phyloP scores from a whole-genome alignment of 2,113 vertebrate genomes.

The Forbesichthys papilliferus region DNA sequence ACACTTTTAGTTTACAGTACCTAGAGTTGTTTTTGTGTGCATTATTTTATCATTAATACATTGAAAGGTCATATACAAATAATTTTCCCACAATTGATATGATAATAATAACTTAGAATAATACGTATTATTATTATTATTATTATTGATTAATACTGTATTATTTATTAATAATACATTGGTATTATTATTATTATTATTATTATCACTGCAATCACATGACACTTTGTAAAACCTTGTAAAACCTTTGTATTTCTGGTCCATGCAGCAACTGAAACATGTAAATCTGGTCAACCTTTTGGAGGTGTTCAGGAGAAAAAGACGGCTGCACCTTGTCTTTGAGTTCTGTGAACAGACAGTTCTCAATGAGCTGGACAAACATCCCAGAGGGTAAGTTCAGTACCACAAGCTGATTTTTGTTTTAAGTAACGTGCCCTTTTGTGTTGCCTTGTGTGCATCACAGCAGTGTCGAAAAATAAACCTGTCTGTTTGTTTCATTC shows the following conservation, averaged over 20 bases:
- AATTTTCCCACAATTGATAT: too few relatives aligned
- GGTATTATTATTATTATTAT: neutral
- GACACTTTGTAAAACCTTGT: neutral
- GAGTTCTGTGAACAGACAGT: slow-evolving; percentile 91
- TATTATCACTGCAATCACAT: neutral
- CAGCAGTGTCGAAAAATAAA: too few relatives aligned
- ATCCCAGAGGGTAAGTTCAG: slow-evolving; percentile 80
- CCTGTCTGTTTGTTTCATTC: neutral
- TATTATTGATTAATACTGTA: neutral
- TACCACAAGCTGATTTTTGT: neutral
- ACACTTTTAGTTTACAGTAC: too few relatives aligned
- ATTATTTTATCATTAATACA: too few relatives aligned
- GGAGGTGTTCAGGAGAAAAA: slow-evolving; percentile 87
- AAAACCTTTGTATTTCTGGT: neutral
- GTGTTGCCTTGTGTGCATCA: neutral
- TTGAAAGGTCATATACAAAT: too few relatives aligned
- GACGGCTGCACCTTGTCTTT: slow-evolving; percentile 85
- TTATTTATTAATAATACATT: too few relatives aligned
- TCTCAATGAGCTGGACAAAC: slow-evolving; percentile 86
- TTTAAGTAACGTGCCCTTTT: neutral
- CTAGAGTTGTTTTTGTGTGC: too few relatives aligned
- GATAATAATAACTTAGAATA: too few relatives aligned
- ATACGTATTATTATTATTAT: neutral
- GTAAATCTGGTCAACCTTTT: slow-evolving; percentile 87
- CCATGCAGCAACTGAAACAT: slow-evolving; percentile 84